Conservation (phyloP, 2,888 invertebrate species). For the Nowickia ferox region DNA sequence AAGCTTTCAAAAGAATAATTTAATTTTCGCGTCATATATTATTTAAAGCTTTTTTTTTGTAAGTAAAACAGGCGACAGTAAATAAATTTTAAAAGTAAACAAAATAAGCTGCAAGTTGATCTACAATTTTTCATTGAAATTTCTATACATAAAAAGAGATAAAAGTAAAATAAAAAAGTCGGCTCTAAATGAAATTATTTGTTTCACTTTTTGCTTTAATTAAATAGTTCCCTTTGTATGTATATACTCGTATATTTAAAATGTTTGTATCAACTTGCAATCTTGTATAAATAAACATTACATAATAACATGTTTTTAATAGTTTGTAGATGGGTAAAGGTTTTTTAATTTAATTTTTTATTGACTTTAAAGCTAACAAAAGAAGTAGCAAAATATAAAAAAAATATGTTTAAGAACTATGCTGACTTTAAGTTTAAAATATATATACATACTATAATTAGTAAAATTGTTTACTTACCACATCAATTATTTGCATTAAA, state of each 20-base stretch:
- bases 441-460: too few species aligned
- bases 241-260: constrained; percentile 13
- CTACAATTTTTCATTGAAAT: background rate
- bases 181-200: constrained; percentile 31
- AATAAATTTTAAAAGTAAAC: too few species aligned
- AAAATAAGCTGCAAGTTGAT: background rate
- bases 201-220: background rate
- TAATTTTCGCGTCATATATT: constrained; percentile 19
- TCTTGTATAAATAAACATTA: background rate
- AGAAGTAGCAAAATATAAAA: too few species aligned
- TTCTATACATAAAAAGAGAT: constrained; percentile 2
- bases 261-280: background rate
- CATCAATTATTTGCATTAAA: constrained; percentile 98
- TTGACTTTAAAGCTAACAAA: too few species aligned
- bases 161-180: constrained; percentile 1
- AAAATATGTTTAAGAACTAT: too few species aligned
- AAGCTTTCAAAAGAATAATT: constrained; percentile 23
- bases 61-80: background rate
- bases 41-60: background rate
- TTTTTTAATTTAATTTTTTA: too few species aligned
- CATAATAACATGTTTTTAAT: background rate
- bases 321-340: background rate
- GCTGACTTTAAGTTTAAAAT: too few species aligned
- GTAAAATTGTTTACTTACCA: too few species aligned
- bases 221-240: background rate